Evolutionary conservation across 2,797 vertebrate genomes (phyloP), one percentile per base, ranked within the genome.

Genomic region (Propithecus perrieri): DNA sequence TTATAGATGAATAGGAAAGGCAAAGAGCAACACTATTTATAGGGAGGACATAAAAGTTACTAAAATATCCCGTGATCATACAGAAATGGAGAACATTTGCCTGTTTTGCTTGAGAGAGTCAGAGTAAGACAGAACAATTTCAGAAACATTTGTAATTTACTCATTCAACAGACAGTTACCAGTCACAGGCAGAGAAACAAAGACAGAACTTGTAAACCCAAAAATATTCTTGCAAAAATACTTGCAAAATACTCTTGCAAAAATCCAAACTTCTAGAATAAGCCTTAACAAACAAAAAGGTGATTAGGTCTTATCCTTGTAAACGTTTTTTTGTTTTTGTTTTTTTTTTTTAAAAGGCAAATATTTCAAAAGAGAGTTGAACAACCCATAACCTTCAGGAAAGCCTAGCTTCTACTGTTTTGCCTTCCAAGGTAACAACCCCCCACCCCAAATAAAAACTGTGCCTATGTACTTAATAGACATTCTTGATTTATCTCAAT

Each of bases 61-160:
- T 72, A 30, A 87, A 83, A 53, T 26, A 35, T 17, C 26, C 69
- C 5, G 3, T 38, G 38, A 28, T 57, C 61, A 10, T 6, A 75
- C n/a, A 87, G 71, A 89, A 88, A 65, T 85, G 69, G 46, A 85
- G 65, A 67, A 69, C 3, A 79, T 53, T 80, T 87, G 9, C 38
- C 57, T 95, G 30, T 28, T 80, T 74, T 93, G 38, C 50, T 75
- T 75, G 76, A 55, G 38, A 57, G 38, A 96, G 33, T 35, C 50
- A 92, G 33, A 94, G 17, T n/a, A 85, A 89, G 48, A 91, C 28
- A 86, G 74, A 79, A 69, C 28, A 7, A 38, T 69, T 81, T 96
- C 69, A 87, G 48, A 53, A 89, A 79, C 50, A 85, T 95, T 91
- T 94, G 13, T 67, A 71, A 96, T 85, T 92, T 63, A 55, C 35